phyloP scores from a whole-genome alignment of 2,888 invertebrate species.

The Limnephilus rhombicus region DNA sequence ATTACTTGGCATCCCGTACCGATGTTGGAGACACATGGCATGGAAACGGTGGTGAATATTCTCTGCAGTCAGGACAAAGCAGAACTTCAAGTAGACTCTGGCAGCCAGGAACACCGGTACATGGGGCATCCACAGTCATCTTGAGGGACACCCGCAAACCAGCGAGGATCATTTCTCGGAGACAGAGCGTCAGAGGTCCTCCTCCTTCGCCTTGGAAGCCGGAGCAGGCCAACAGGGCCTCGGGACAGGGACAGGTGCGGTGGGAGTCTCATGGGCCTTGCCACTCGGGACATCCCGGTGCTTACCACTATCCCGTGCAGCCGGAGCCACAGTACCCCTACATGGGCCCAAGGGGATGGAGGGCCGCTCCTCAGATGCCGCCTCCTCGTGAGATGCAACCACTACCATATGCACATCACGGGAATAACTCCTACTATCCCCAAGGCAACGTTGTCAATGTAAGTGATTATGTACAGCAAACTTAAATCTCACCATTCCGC shows the following conservation, averaged over 20 bases:
- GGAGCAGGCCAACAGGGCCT: not conserved
- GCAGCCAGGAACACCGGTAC: not conserved
- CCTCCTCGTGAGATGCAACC: conserved; percentile 1
- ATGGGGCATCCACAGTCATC: not conserved
- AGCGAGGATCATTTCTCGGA: not conserved
- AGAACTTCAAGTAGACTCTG: not conserved
- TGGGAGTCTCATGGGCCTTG: not conserved
- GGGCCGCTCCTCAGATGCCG: not conserved
- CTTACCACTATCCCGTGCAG: not conserved
- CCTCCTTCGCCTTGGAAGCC: not conserved
- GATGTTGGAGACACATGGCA: not conserved
- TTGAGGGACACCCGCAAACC: not conserved
- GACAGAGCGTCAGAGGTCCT: not conserved
- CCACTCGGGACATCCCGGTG: not conserved
- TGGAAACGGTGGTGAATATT: not conserved
- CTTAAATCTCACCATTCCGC: not conserved
- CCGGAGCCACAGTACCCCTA: not conserved
- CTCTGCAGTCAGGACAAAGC: not conserved
- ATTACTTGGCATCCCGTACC: not conserved
- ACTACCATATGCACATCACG: not conserved
- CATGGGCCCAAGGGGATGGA: not conserved
- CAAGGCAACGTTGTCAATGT: not conserved
- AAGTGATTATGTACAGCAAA: not conserved
- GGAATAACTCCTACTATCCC: not conserved
- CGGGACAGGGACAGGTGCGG: not conserved